Conservation (phyloP, 2,113 vertebrate genomes). For the Rhinolophus sinicus region DNA sequence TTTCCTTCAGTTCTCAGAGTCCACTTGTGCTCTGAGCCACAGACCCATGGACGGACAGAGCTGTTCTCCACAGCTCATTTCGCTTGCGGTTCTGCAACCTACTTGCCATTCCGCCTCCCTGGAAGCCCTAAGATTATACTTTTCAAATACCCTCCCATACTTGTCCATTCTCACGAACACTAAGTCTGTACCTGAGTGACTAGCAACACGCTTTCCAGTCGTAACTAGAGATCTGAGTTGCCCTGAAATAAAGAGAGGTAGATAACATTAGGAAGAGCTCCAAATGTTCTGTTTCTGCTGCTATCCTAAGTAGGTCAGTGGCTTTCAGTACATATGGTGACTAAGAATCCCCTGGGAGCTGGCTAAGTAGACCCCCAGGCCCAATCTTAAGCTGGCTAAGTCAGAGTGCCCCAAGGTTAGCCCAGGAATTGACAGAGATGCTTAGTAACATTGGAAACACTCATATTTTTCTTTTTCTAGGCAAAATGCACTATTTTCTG, state of each 20-base stretch:
- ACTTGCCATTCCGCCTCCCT: background rate
- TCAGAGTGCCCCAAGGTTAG: background rate
- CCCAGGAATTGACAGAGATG: no score
- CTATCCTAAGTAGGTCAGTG: background rate
- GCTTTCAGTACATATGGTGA: background rate
- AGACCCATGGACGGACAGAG: background rate
- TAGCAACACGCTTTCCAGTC: background rate
- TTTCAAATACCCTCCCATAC: background rate
- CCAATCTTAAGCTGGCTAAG: no score
- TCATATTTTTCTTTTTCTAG: background rate
- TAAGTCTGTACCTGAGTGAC: background rate
- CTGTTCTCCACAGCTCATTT: background rate
- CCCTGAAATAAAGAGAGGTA: background rate
- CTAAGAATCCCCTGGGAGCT: background rate
- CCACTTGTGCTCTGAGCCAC: background rate
- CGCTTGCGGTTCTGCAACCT: background rate
- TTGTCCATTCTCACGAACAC: background rate
- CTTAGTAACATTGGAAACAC: fast-evolving
- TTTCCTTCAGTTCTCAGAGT: background rate
- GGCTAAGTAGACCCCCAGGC: background rate
- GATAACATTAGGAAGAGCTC: background rate
- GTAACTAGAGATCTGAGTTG: background rate
- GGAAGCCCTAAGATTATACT: background rate
- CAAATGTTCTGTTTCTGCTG: background rate
- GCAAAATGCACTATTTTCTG: background rate